A percentile compares a stretch with the other conserved stretches of the same genome.
Conservation (phyloP, 2,888 invertebrate species). For the Aphidoletes aphidimyza region DNA sequence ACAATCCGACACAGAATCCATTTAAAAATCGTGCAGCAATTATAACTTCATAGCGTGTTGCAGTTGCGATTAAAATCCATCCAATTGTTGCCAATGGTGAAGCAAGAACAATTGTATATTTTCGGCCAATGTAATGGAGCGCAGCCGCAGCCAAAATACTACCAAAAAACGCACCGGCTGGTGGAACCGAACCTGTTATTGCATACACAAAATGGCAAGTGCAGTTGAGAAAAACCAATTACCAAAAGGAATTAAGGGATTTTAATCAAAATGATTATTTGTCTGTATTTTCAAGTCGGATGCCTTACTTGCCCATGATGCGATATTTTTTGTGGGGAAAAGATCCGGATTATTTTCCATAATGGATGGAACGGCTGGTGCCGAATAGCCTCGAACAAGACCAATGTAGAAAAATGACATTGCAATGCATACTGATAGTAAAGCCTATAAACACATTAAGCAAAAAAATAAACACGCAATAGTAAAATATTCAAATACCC, state of each 20-base stretch:
- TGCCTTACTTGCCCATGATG: conserved; percentile 70
- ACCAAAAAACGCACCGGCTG: conserved; percentile 70
- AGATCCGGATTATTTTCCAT: conserved; percentile 66
- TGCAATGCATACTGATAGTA: conserved; percentile 71
- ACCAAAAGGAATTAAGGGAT: too few relatives aligned
- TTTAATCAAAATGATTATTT: background rate
- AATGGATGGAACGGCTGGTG: conserved; percentile 71
- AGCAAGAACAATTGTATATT: conserved; percentile 68
- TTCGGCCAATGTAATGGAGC: conserved; percentile 70
- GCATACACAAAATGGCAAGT: too few relatives aligned
- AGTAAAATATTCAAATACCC: too few relatives aligned
- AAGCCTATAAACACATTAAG: conserved; percentile 64
- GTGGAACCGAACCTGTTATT: conserved; percentile 69
- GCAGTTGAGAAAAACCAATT: too few relatives aligned
- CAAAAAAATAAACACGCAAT: background rate
- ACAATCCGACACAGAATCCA: conserved; percentile 72
- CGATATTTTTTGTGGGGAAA: conserved; percentile 67
- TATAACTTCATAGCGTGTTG: conserved; percentile 67
- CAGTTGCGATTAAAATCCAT: conserved; percentile 71
- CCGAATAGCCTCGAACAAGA: conserved; percentile 71
- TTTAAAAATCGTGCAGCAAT: conserved; percentile 70
- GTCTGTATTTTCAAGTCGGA: background rate
- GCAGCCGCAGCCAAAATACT: conserved; percentile 69
- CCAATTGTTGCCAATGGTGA: conserved; percentile 69
- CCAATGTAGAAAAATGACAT: conserved; percentile 72